Evolutionary conservation across 1,140 invertebrate genomes (phyloP).

Genomic region (Musca vetustissima): DNA sequence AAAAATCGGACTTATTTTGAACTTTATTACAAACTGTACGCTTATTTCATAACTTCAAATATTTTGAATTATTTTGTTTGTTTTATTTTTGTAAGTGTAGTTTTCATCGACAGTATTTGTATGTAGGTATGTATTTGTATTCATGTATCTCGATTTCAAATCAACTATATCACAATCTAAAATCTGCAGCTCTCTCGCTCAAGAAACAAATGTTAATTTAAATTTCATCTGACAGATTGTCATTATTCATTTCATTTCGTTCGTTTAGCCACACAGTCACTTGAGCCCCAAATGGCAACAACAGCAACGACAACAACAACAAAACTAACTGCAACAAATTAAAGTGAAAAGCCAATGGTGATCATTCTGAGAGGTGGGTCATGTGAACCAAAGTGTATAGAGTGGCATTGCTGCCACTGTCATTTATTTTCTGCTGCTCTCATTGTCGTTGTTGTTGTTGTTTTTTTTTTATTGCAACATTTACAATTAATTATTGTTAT

Average conservation of each 20-base stretch:
- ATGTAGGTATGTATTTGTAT: too few relatives aligned
- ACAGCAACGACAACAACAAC: not conserved
- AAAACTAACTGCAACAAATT: not conserved
- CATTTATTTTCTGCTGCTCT: too few relatives aligned
- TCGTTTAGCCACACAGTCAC: too few relatives aligned
- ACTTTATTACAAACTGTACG: too few relatives aligned
- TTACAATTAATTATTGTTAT: constrained; percentile 25
- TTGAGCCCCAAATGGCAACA: not conserved
- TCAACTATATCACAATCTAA: too few relatives aligned
- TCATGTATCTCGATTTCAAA: too few relatives aligned
- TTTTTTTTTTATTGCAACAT: constrained; percentile 17
- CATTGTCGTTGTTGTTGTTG: too few relatives aligned
- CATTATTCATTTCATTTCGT: constrained; percentile 15
- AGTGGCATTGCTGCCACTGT: constrained; percentile 3
- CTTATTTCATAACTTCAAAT: too few relatives aligned
- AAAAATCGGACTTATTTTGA: too few relatives aligned
- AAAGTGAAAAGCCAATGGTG: not conserved
- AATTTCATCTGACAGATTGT: constrained; percentile 21
- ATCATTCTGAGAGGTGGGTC: not conserved
- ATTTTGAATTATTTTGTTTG: too few relatives aligned
- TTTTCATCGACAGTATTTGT: too few relatives aligned
- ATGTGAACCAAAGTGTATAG: not conserved
- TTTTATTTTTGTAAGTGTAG: too few relatives aligned
- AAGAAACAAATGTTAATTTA: constrained; percentile 21
- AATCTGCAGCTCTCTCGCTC: not conserved